Base-by-base conservation (phyloP, 2,113 vertebrate genomes). In the Melanerpes formicivorus region DNA sequence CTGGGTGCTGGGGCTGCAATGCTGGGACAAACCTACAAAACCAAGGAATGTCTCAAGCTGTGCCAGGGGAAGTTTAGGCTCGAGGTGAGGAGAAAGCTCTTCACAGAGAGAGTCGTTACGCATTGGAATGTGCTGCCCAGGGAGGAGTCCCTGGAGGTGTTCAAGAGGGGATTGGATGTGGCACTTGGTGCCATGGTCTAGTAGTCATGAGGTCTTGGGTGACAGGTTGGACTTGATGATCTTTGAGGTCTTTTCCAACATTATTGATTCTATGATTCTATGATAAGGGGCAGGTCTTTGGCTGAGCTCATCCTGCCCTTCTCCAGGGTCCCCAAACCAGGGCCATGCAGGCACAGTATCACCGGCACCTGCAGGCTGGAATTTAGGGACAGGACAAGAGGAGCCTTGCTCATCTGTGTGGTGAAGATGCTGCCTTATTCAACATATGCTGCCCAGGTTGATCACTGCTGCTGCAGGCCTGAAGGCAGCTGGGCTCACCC, bases 311-410 rank as follows among this genome's bases (percentile, higher is more conserved):
- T 42, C 19, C 10, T 50, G 27, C 29, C 76, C 50, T 27, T 16
- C 59, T 85, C 14, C 5, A 12, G 30, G 13, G 11, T 60, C 76
- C 48, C 58, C 9, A 42, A 90, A 78, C 3, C 22, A 60, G 16
- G 18, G 9, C 23, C 27, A n/a, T 15, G 18, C 0, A 1, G 27
- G 37, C 14, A 4, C 4, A 16, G 74, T 6, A 5, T 67, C 46
- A 42, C 10, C 27, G 13, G 55, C 48, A 84, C 56, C 64, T 59
- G 23, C 32, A 73, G 74, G 26, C 30, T 84, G 50, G 21, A 63
- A 46, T 52, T 80, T 56, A 56, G 56, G 46, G 62, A 15, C 40
- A 18, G 14, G 54, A 13, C 25, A 66, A 44, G 29, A 79, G 34
- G 32, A 70, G 5, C 21, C 22, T 59, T 64, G 42, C 27, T 44